A percentile compares a stretch with the other conserved stretches of the same genome.
Conservation (phyloP, 2,113 vertebrate genomes). For the Poecilia latipinna region DNA sequence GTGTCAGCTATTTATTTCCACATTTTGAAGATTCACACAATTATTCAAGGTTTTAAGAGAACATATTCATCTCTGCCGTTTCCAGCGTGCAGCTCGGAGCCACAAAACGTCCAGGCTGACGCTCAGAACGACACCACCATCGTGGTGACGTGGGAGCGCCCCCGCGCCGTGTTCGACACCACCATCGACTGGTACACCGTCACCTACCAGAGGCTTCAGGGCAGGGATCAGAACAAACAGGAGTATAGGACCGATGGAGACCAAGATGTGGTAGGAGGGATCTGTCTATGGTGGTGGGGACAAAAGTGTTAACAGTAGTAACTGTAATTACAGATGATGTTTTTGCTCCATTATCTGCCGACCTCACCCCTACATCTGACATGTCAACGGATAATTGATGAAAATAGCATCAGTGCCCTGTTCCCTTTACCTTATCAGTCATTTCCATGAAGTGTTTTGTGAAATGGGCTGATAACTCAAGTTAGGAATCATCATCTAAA, state of each 20-base stretch:
- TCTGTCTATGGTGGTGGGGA: no score
- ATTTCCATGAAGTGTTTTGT: background rate
- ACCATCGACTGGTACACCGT: conserved; percentile 93
- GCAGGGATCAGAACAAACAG: conserved; percentile 85
- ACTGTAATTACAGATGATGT: background rate
- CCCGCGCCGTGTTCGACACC: conserved; percentile 89
- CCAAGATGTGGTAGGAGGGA: conserved; percentile 92
- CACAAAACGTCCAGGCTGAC: conserved; percentile 92
- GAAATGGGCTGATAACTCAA: no score
- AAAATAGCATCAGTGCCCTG: background rate
- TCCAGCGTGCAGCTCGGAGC: conserved; percentile 93
- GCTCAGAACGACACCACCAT: conserved; percentile 94
- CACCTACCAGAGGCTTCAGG: conserved; percentile 90
- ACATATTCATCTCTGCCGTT: background rate
- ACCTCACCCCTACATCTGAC: background rate
- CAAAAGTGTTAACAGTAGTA: no score
- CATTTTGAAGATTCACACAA: background rate
- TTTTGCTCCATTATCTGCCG: background rate
- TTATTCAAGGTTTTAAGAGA: background rate
- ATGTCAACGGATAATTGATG: background rate
- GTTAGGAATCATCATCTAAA: no score
- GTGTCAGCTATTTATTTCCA: background rate
- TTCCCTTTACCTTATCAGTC: no score
- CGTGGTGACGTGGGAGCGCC: conserved; percentile 94
- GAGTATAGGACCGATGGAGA: conserved; percentile 96